phyloP scores from a whole-genome alignment of 2,888 invertebrate species.

The Creontiades dilutus region DNA sequence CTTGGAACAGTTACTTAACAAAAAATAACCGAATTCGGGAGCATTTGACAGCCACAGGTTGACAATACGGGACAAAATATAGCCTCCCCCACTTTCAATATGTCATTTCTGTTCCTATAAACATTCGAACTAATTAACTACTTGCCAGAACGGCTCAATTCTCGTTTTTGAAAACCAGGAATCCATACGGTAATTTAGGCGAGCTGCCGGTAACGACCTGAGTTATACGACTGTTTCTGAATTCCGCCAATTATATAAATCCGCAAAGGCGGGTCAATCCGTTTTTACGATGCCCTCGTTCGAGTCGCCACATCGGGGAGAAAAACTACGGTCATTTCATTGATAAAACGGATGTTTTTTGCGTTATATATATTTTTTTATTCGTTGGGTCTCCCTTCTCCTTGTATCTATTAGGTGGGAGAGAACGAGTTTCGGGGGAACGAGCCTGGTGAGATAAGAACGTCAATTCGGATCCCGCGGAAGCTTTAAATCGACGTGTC shows the following conservation, averaged over 20 bases:
- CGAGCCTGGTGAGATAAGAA: background rate
- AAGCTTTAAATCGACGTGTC: slow-evolving; percentile 28
- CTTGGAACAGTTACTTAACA: too few relatives aligned
- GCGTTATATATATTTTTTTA: background rate
- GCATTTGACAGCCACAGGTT: too few relatives aligned
- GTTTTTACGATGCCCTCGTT: slow-evolving; percentile 15
- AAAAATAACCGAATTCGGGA: too few relatives aligned
- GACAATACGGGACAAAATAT: too few relatives aligned
- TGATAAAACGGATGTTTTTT: background rate
- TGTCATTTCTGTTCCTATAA: background rate
- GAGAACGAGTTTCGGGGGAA: background rate
- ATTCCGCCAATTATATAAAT: slow-evolving; percentile 32
- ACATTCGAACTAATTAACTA: background rate
- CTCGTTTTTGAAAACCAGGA: background rate
- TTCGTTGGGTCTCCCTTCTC: background rate
- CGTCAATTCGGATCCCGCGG: slow-evolving; percentile 16
- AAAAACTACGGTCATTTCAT: slow-evolving; percentile 9
- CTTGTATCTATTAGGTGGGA: too few relatives aligned
- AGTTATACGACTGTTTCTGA: slow-evolving; percentile 6
- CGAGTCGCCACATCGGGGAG: background rate
- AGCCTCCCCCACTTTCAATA: too few relatives aligned
- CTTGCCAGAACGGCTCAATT: background rate
- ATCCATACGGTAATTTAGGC: background rate
- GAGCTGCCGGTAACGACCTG: slow-evolving; percentile 34
- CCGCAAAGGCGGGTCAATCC: slow-evolving; percentile 6